Evolutionary conservation across 2,797 vertebrate genomes (phyloP).

Genomic region (Thalassophryne amazonica): DNA sequence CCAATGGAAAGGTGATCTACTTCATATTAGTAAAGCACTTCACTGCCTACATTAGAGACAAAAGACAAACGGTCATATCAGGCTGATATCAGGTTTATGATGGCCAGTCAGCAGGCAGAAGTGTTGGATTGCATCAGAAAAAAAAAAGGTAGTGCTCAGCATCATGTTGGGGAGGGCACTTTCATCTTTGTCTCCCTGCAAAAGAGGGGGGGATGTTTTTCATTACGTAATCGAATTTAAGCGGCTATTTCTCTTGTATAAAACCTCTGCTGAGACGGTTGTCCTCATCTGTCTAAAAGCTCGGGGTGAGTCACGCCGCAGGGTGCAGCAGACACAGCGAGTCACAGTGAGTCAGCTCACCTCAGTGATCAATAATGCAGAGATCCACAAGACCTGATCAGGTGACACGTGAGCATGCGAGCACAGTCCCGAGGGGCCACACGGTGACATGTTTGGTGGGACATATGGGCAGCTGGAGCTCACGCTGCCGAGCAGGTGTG

Average conservation of each 20-base stretch:
- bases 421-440: too few species aligned
- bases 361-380: slow-evolving; percentile 78
- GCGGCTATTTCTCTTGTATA: slow-evolving; percentile 71
- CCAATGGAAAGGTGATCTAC: too few species aligned
- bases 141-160: slow-evolving; percentile 27
- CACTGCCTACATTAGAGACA: slow-evolving; percentile 15
- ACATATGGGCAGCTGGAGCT: too few species aligned
- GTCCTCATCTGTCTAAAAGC: slow-evolving; percentile 79
- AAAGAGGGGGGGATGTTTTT: slow-evolving; percentile 58
- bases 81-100: slow-evolving; percentile 59
- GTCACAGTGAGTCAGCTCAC: slow-evolving; percentile 77
- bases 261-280: slow-evolving; percentile 59
- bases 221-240: slow-evolving; percentile 71
- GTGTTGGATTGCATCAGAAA: slow-evolving; percentile 45
- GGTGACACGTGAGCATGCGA: slow-evolving; percentile 64
- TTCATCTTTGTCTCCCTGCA: too few species aligned
- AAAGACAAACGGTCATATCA: slow-evolving; percentile 46
- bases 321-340: slow-evolving; percentile 29
- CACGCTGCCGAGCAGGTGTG: too few species aligned
- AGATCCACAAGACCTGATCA: slow-evolving; percentile 60
- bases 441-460: too few species aligned
- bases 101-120: slow-evolving; percentile 51
- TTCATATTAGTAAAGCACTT: slow-evolving; percentile 6
- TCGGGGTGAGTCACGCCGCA: slow-evolving; percentile 72
- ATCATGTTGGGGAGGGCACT: too few species aligned